Percentiles rank a stretch among this genome's conserved stretches.
These are phyloP conservation scores for Tonatia bakeri DNA, from an alignment of 2,113 vertebrate genomes.

Conservation along the genomic window DNA sequence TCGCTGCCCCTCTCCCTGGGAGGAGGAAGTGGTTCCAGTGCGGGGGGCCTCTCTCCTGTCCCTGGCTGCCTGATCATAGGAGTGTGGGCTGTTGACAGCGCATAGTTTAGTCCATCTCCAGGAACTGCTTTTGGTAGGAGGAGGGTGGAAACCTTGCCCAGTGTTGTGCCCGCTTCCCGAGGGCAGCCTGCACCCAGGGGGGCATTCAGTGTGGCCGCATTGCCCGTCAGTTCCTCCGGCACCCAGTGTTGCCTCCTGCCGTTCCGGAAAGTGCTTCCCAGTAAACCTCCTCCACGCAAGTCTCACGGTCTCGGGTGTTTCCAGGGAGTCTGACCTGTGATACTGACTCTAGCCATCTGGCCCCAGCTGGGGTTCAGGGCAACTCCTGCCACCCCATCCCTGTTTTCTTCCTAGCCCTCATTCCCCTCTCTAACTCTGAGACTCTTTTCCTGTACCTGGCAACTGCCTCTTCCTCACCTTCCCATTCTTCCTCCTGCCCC, in stretches of 20 bases:
- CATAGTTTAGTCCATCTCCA: not conserved
- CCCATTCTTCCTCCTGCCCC: not conserved
- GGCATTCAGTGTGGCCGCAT: not conserved
- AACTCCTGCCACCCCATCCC: not conserved
- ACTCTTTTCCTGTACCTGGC: not conserved
- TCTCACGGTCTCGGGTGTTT: not conserved
- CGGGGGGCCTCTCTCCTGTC: not conserved
- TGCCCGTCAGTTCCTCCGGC: not conserved
- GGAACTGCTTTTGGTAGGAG: not conserved
- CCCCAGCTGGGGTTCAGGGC: not conserved
- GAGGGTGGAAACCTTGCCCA: not conserved
- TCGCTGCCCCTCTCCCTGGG: not conserved
- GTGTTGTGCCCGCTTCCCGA: not conserved
- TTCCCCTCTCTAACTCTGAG: not conserved
- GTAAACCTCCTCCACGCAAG: not conserved
- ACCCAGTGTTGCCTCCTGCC: not conserved
- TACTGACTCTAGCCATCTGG: not conserved
- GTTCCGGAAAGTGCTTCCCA: not conserved
- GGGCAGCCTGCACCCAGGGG: not conserved
- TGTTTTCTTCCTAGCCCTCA: not conserved
- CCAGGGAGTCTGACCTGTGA: not conserved
- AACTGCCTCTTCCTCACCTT: not conserved
- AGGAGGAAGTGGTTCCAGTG: not conserved
- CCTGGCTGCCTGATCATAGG: not conserved
- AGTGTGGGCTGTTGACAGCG: not conserved